phyloP scores from a whole-genome alignment of 2,888 invertebrate species.

The Aethes cnicana region DNA sequence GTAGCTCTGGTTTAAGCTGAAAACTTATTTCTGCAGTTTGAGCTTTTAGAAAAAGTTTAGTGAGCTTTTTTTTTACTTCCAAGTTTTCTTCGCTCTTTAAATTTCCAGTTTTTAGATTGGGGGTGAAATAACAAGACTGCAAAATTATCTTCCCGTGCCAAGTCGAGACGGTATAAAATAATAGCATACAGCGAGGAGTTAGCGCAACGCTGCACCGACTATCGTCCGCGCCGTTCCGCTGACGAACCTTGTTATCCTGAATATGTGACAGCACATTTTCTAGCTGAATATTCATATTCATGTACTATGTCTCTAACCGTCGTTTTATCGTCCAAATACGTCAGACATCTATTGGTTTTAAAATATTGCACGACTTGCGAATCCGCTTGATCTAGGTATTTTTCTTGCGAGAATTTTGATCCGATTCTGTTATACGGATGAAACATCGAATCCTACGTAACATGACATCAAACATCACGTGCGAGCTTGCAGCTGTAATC shows the following conservation, averaged over 20 bases:
- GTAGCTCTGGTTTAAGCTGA: slow-evolving; percentile 31
- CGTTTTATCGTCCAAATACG: slow-evolving; percentile 40
- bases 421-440: too few species aligned
- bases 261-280: slow-evolving; percentile 59
- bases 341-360: slow-evolving; percentile 44
- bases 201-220: slow-evolving; percentile 51
- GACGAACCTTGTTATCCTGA: slow-evolving; percentile 78
- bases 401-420: too few species aligned
- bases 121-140: slow-evolving; percentile 25
- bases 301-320: slow-evolving; percentile 55
- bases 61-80: background rate
- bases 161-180: slow-evolving; percentile 47
- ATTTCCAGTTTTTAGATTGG: slow-evolving; percentile 30
- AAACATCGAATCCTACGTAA: too few species aligned
- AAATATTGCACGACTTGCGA: slow-evolving; percentile 18
- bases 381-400: too few species aligned
- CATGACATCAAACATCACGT: slow-evolving; percentile 45
- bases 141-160: slow-evolving; percentile 51
- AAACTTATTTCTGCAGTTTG: slow-evolving; percentile 31
- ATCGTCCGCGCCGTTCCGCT: slow-evolving; percentile 57
- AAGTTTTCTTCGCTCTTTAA: too few species aligned
- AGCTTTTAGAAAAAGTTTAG: background rate
- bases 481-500: slow-evolving; percentile 49
- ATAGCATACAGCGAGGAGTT: slow-evolving; percentile 49
- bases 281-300: slow-evolving; percentile 73